These are phyloP conservation scores for Drosophila auraria DNA, from an alignment of 1,140 invertebrate species.

Conservation along the genomic window DNA sequence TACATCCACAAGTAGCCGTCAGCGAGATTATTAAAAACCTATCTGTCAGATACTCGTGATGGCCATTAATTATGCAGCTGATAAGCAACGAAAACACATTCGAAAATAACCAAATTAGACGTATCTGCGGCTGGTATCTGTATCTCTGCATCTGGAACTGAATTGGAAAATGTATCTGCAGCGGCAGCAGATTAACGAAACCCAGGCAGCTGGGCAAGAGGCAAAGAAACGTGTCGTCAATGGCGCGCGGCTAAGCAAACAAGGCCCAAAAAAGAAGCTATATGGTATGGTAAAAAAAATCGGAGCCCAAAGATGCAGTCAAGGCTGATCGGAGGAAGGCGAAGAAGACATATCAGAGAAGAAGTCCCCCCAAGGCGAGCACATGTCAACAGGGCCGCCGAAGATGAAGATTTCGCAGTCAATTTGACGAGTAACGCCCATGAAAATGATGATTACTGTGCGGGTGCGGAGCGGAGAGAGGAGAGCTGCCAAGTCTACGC, in stretches of 20 bases:
- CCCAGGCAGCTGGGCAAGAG: slow-evolving; percentile 40
- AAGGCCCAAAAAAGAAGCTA: slow-evolving; percentile 34
- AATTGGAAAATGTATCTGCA: slow-evolving; percentile 30
- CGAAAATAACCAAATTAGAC: slow-evolving; percentile 32
- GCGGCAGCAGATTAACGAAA: slow-evolving; percentile 50
- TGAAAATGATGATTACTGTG: slow-evolving; percentile 65
- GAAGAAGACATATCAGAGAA: background rate
- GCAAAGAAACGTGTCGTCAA: slow-evolving; percentile 58
- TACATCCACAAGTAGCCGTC: slow-evolving; percentile 31
- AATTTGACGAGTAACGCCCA: slow-evolving; percentile 73
- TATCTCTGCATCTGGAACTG: slow-evolving; percentile 8
- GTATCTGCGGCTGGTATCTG: slow-evolving; percentile 4
- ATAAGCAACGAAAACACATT: slow-evolving; percentile 61
- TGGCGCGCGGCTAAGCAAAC: slow-evolving; percentile 73
- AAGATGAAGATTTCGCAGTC: slow-evolving; percentile 75
- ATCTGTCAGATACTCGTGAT: slow-evolving; percentile 50
- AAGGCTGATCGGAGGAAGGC: slow-evolving; percentile 19
- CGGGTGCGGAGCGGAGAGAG: slow-evolving; percentile 18
- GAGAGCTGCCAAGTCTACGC: background rate
- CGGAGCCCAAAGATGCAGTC: slow-evolving; percentile 58
- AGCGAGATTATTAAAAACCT: slow-evolving; percentile 47
- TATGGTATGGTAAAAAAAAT: slow-evolving; percentile 27
- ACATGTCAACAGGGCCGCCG: slow-evolving; percentile 48
- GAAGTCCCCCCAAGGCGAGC: slow-evolving; percentile 14
- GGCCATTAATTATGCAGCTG: slow-evolving; percentile 66